Evolutionary conservation across 2,113 vertebrate species (phyloP).

Genomic region (Butorides virescens): DNA sequence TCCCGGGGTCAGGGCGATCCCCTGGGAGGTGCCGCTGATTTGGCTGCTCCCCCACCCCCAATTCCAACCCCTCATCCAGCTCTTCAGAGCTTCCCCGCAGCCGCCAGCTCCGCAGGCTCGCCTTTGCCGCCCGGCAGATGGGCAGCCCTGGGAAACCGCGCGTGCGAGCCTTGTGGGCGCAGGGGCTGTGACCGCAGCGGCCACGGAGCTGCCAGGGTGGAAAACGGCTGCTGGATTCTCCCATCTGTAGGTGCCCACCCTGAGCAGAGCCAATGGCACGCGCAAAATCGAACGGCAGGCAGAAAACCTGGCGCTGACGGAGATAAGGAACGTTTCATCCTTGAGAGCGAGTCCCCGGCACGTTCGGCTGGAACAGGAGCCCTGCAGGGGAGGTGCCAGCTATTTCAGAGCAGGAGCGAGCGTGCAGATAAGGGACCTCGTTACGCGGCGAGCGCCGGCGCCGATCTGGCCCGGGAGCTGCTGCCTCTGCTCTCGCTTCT

Average conservation of each 20-base stretch:
- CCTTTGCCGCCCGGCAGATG: not conserved
- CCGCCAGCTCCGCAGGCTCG: not conserved
- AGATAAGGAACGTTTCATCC: not conserved
- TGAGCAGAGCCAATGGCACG: fast-evolving
- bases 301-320: not conserved
- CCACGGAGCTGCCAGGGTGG: fast-evolving
- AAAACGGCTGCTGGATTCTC: not conserved
- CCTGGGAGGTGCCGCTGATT: fast-evolving
- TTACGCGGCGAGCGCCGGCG: fast-evolving
- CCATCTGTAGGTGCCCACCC: not conserved
- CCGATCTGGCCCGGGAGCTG: fast-evolving
- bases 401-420: not conserved
- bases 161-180: fast-evolving
- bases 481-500: not conserved
- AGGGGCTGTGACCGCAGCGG: fast-evolving
- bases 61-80: not conserved
- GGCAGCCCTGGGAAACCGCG: not conserved
- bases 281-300: not conserved
- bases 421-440: not conserved
- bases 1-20: not conserved
- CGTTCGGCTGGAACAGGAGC: not conserved
- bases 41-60: no score
- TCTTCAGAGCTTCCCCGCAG: not conserved
- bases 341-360: not conserved
- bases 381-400: not conserved